These are phyloP conservation scores for Leucophenga varia DNA, from an alignment of 1,140 invertebrate genomes.

Conservation along the genomic window DNA sequence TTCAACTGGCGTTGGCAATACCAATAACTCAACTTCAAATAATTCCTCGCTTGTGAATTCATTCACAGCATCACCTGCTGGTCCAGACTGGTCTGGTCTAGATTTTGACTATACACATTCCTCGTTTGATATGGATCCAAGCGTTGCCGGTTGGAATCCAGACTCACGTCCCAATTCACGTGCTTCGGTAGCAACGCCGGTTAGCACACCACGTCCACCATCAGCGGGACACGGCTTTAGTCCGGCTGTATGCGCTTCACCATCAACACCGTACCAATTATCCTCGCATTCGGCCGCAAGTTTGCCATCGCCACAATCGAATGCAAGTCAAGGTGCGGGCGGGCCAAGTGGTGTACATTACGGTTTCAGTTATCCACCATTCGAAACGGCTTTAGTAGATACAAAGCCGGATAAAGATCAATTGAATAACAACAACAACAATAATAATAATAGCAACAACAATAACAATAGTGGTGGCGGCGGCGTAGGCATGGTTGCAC, in stretches of 20 bases:
- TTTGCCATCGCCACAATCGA: conserved; percentile 52
- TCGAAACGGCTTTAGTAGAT: conserved; percentile 27
- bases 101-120: conserved; percentile 55
- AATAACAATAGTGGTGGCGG: conserved; percentile 25
- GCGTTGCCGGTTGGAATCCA: conserved; percentile 43
- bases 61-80: conserved; percentile 41
- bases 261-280: conserved; percentile 50
- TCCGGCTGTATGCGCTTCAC: conserved; percentile 52
- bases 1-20: conserved; percentile 53
- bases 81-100: conserved; percentile 36
- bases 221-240: conserved; percentile 53
- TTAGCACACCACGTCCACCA: conserved; percentile 48
- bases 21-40: conserved; percentile 22
- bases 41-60: conserved; percentile 37
- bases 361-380: conserved; percentile 42
- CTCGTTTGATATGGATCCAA: conserved; percentile 50
- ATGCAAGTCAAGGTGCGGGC: conserved; percentile 55
- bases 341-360: conserved; percentile 26
- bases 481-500: neutral
- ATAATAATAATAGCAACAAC: conserved; percentile 40
- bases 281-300: conserved; percentile 50
- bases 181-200: conserved; percentile 52
- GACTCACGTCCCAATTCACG: conserved; percentile 54
- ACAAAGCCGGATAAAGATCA: conserved; percentile 39
- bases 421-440: conserved; percentile 25